A percentile compares a stretch with the other conserved stretches of the same genome.
Conservation (phyloP, 1,140 invertebrate species). For the Drosophila insularis region DNA sequence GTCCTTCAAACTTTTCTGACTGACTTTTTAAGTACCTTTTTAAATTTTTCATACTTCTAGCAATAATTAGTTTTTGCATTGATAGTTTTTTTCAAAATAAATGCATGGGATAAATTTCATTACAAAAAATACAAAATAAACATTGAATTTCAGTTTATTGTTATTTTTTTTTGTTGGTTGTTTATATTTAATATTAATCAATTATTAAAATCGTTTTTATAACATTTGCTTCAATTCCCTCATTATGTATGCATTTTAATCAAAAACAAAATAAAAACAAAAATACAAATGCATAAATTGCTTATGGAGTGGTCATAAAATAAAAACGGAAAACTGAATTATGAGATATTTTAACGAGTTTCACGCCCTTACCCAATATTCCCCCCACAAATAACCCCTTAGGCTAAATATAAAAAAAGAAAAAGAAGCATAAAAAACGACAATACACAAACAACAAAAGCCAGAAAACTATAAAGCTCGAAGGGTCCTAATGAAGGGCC, state of each 20-base stretch:
- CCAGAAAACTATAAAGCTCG: constrained; percentile 45
- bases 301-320: constrained; percentile 49
- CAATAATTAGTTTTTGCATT: no score
- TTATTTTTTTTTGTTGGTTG: not conserved
- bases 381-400: not conserved
- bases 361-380: constrained; percentile 13
- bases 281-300: constrained; percentile 41
- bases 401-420: not conserved
- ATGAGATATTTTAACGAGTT: constrained; percentile 45
- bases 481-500: constrained; percentile 8
- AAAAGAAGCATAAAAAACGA: constrained; percentile 53
- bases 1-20: no score
- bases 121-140: not conserved
- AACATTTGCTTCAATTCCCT: constrained; percentile 11
- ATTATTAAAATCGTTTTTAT: not conserved
- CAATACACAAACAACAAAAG: constrained; percentile 53
- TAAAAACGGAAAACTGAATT: constrained; percentile 43
- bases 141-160: not conserved
- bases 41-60: no score
- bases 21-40: no score
- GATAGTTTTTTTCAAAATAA: no score
- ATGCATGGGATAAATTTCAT: no score
- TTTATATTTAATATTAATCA: not conserved
- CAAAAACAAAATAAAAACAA: not conserved
- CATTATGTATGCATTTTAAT: constrained; percentile 55